A percentile compares a stretch with the other conserved stretches of the same genome.
Evolutionary conservation across 2,888 invertebrate species (phyloP).

Genomic region (Meliscaeva auricollis): DNA sequence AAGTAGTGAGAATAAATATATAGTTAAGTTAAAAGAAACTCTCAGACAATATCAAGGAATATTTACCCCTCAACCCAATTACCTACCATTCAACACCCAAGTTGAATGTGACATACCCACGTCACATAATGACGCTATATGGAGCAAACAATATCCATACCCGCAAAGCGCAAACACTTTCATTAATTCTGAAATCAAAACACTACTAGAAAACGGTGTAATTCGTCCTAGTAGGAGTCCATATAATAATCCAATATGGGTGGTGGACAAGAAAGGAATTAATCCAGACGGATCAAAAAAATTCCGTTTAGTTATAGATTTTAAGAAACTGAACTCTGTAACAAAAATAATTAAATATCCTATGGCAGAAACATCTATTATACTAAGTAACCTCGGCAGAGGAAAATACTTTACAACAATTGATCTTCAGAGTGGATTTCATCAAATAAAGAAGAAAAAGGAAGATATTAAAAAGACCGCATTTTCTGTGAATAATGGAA

Average conservation of each 20-base stretch:
- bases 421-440: not conserved
- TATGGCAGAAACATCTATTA: not conserved
- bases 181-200: constrained; percentile 18
- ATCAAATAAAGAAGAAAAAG: not conserved
- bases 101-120: not conserved
- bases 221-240: constrained; percentile 4
- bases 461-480: not conserved
- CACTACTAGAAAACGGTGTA: constrained; percentile 2
- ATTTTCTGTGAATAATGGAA: not conserved
- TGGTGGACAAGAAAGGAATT: constrained; percentile 11
- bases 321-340: constrained; percentile 5
- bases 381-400: not conserved
- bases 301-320: constrained; percentile 12
- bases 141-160: not conserved
- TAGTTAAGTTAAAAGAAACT: constrained; percentile 4
- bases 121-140: not conserved
- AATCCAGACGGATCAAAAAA: not conserved
- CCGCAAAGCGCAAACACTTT: not conserved
- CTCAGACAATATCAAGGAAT: constrained; percentile 6
- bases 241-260: constrained; percentile 21
- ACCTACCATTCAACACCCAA: not conserved
- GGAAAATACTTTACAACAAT: not conserved
- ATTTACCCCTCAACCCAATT: not conserved
- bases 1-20: not conserved
- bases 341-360: not conserved